phyloP scores from a whole-genome alignment of 2,797 vertebrate species.

The Pipistrellus pipistrellus region DNA sequence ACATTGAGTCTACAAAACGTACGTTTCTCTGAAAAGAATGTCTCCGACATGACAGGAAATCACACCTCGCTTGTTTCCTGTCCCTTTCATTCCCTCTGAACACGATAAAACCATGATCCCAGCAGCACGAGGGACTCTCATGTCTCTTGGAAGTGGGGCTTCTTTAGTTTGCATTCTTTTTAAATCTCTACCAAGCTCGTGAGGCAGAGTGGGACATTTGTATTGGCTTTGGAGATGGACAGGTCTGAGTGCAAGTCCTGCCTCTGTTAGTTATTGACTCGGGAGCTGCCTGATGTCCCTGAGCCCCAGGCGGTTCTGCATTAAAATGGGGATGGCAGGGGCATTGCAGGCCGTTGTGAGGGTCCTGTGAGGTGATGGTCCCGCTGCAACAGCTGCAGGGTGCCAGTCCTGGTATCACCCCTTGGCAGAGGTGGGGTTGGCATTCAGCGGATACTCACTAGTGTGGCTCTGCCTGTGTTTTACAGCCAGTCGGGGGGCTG shows the following conservation, averaged over 20 bases:
- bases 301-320: neutral
- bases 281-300: neutral
- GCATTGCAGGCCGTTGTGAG: fast-evolving
- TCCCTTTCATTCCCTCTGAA: conserved; percentile 59
- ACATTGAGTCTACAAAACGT: neutral
- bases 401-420: neutral
- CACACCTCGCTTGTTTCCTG: conserved; percentile 23
- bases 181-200: neutral
- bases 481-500: neutral
- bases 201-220: neutral
- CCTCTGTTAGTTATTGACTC: neutral
- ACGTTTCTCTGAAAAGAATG: neutral
- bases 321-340: neutral
- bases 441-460: fast-evolving
- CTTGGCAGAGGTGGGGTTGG: neutral
- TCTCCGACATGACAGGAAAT: conserved; percentile 25
- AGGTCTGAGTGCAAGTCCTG: neutral
- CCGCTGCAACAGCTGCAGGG: neutral
- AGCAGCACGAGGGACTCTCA: fast-evolving
- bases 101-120: conserved; percentile 9
- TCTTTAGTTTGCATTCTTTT: neutral
- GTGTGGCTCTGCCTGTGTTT: neutral
- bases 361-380: neutral
- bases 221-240: neutral
- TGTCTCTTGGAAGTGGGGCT: neutral